Percentiles rank a stretch among this genome's conserved stretches.
Conservation (phyloP, 2,888 invertebrate genomes). For the Agrotis clavis region DNA sequence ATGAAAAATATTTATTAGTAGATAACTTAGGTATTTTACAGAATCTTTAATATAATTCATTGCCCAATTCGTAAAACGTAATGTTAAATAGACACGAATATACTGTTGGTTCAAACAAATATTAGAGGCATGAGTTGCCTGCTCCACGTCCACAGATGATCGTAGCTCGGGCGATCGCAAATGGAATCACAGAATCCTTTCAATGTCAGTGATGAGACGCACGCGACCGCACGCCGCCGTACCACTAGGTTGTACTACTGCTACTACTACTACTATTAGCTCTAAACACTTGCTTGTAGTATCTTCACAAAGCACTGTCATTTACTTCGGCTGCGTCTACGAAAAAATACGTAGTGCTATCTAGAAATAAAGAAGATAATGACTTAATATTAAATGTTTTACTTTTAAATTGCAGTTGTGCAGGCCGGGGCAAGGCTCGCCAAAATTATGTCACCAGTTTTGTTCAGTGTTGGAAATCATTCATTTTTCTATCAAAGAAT, state of each 20-base stretch:
- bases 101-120: not conserved
- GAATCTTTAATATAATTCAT: not conserved
- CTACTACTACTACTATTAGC: not conserved
- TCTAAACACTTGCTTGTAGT: not conserved
- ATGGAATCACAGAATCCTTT: slow-evolving; percentile 77
- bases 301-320: slow-evolving; percentile 6
- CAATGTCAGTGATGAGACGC: slow-evolving; percentile 65
- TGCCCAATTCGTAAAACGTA: not conserved
- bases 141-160: slow-evolving; percentile 23
- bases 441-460: too few species aligned
- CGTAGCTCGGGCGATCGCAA: slow-evolving; percentile 41
- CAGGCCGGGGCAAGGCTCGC: too few species aligned
- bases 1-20: too few species aligned
- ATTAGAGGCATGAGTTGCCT: slow-evolving; percentile 3
- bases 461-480: not conserved
- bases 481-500: not conserved
- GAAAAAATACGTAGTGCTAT: not conserved
- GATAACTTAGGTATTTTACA: not conserved
- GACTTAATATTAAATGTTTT: too few species aligned
- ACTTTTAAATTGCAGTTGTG: too few species aligned
- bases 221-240: slow-evolving; percentile 2
- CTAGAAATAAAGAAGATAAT: not conserved
- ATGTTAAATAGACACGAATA: not conserved
- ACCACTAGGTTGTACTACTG: not conserved
- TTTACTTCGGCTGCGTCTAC: slow-evolving; percentile 2